These are phyloP conservation scores for Drosophila quinaria DNA, from an alignment of 2,888 invertebrate genomes.

Conservation along the genomic window DNA sequence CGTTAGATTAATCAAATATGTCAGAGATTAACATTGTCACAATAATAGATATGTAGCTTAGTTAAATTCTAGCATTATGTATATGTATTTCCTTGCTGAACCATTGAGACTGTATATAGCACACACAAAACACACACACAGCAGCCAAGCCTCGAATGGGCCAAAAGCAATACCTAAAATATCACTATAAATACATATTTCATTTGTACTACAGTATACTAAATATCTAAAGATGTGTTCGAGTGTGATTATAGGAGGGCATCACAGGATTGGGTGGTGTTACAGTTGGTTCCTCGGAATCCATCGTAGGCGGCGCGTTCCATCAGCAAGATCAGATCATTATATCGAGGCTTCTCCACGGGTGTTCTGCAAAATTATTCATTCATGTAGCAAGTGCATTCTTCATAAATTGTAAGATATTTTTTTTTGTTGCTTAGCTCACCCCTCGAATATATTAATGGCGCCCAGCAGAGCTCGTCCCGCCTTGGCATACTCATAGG, in stretches of 20 bases:
- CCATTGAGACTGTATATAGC: conserved; percentile 71
- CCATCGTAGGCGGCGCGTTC: conserved; percentile 90
- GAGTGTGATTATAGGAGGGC: conserved; percentile 53
- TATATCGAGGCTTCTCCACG: conserved; percentile 87
- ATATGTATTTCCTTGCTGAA: conserved; percentile 50
- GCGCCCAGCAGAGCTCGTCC: conserved; percentile 92
- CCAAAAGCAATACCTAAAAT: conserved; percentile 35
- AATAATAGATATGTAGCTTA: conserved; percentile 59
- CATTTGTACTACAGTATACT: conserved; percentile 62
- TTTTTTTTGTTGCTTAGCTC: conserved; percentile 53
- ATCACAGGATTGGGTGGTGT: conserved; percentile 87
- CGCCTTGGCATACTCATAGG: conserved; percentile 91
- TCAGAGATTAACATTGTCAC: conserved; percentile 13
- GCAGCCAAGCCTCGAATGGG: conserved; percentile 16
- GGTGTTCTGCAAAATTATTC: conserved; percentile 58
- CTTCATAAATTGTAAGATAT: neutral
- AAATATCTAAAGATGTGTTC: conserved; percentile 12
- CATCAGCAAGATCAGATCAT: conserved; percentile 88
- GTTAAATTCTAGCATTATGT: conserved; percentile 47
- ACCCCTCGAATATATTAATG: conserved; percentile 89
- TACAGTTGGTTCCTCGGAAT: conserved; percentile 87
- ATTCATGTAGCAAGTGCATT: neutral
- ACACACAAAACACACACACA: conserved; percentile 19
- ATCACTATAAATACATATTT: conserved; percentile 57
- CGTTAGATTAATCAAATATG: conserved; percentile 38